phyloP scores from a whole-genome alignment of 1,140 invertebrate species.

The Chlorops oryzae region DNA sequence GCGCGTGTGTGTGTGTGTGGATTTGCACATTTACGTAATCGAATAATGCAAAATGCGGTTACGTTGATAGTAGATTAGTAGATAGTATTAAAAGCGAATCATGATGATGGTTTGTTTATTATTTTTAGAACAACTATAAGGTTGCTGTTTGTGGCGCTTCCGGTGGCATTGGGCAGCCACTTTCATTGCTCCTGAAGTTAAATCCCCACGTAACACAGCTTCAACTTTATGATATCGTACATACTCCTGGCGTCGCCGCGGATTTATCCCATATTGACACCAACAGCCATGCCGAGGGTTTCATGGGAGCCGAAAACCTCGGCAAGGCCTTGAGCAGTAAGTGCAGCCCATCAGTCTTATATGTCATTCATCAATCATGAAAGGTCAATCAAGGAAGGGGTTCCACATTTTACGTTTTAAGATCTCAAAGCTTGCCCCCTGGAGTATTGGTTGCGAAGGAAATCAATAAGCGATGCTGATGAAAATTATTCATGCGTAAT shows the following conservation, averaged over 20 bases:
- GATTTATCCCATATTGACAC: slow-evolving; percentile 98
- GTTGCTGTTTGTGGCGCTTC: slow-evolving; percentile 93
- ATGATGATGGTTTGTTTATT: neutral
- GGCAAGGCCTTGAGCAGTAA: slow-evolving; percentile 54
- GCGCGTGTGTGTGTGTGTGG: no score
- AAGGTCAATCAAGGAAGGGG: no score
- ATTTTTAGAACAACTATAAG: slow-evolving; percentile 55
- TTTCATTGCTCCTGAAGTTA: slow-evolving; percentile 92
- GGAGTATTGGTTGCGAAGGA: no score
- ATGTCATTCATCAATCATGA: no score
- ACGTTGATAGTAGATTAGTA: no score
- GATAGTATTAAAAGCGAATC: neutral
- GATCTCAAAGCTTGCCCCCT: no score
- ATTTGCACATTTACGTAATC: slow-evolving; percentile 15
- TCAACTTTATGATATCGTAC: slow-evolving; percentile 90
- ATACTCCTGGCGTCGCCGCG: slow-evolving; percentile 94
- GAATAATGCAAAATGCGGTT: no score
- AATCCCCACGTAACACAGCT: slow-evolving; percentile 77
- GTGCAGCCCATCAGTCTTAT: no score
- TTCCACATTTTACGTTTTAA: no score
- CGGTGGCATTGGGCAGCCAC: slow-evolving; percentile 96
- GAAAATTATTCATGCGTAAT: no score
- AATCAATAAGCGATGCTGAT: no score
- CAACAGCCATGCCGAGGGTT: slow-evolving; percentile 73
- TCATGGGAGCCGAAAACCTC: slow-evolving; percentile 68